Base-by-base conservation (phyloP, 2,113 vertebrate species). In the Noturus placidus region DNA sequence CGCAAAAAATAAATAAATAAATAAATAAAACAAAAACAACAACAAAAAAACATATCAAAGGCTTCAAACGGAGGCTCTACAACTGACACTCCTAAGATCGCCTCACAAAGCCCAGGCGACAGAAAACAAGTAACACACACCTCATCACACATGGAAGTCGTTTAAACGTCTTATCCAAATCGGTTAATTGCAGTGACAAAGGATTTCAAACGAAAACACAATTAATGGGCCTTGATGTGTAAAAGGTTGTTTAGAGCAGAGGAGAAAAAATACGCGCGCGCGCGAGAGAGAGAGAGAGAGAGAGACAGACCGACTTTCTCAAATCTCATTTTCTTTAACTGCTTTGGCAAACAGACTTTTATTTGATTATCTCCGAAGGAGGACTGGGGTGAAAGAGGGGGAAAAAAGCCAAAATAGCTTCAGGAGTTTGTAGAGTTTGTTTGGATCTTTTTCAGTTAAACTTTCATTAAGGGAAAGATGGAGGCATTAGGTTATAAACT, bases 21-120 rank as follows among this genome's bases (percentile, higher is more conserved):
- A n/a, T n/a, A n/a, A n/a, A n/a, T n/a, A 67, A 14, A 30, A 6
- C 33, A 8, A 69, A 19, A 69, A 69, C 7, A 69, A 72, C 3
- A 72, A 46, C 10, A 25, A 42, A 25, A 50, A 50, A 50, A n/a
- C 50, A 56, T 27, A 96, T 96, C 95, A 97, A 97, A 97, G 95
- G 92, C 88, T 95, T 94, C 95, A 93, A 95, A 95, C 95, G 91
- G 95, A 94, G 92, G 93, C 93, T 94, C 93, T 96, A 95, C 94
- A 95, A 93, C 96, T 96, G 94, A 96, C 94, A 95, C 93, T 93
- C 96, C 96, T 95, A 94, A 76, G 95, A 96, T 95, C 92, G 95
- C 95, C 94, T 96, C 95, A 95, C 94, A 94, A 94, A 93, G 93
- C 94, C 93, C 92, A 93, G 93, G 92, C 93, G 93, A 94, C 94